A percentile compares a stretch with the other conserved stretches of the same genome.
Evolutionary conservation across 2,113 vertebrate species (phyloP).

Genomic region (Ptychochromis oligacanthus): DNA sequence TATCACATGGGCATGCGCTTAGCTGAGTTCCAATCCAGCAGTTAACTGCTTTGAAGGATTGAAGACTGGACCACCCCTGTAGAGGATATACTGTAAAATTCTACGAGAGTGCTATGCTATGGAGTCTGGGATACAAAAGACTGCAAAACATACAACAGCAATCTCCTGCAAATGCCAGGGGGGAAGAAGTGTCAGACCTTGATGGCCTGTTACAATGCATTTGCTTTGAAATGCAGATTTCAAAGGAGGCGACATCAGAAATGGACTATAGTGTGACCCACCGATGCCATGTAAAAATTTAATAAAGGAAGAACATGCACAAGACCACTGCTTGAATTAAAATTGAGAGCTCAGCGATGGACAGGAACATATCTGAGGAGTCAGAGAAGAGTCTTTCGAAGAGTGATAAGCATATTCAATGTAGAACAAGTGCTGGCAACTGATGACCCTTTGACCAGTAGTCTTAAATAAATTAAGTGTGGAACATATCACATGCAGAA

Average conservation of each 20-base stretch:
- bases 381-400: neutral
- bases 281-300: neutral
- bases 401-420: neutral
- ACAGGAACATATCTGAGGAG: neutral
- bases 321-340: neutral
- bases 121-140: too few relatives aligned
- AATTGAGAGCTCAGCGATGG: neutral
- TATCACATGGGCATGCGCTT: too few relatives aligned
- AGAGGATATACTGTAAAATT: too few relatives aligned
- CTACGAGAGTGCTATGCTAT: too few relatives aligned
- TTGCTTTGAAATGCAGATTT: neutral
- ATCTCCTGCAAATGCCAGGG: too few relatives aligned
- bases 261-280: neutral
- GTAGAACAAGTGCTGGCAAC: neutral
- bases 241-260: neutral
- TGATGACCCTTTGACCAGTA: neutral
- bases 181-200: too few relatives aligned
- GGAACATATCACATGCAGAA: slow-evolving; percentile 8
- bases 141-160: too few relatives aligned
- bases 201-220: too few relatives aligned
- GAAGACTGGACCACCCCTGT: too few relatives aligned
- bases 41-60: too few relatives aligned
- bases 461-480: slow-evolving; percentile 7
- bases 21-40: too few relatives aligned
- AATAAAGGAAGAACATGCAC: neutral